phyloP scores from a whole-genome alignment of 2,113 vertebrate species.

The Bombycilla garrulus region DNA sequence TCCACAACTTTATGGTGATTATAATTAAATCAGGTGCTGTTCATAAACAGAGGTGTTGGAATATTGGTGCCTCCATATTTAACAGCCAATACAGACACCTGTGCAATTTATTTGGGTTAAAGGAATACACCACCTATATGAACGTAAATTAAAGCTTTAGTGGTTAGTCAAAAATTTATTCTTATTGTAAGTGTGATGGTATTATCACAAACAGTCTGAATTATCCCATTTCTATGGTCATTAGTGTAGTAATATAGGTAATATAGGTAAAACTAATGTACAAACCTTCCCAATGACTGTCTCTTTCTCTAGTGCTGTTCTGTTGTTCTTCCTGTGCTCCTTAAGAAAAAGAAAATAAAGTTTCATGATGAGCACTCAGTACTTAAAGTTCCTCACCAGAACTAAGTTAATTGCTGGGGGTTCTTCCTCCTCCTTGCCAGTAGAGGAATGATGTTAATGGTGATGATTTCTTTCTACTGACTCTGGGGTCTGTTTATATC shows the following conservation, averaged over 20 bases:
- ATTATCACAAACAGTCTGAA: neutral
- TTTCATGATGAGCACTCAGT: neutral
- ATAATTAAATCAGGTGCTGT: neutral
- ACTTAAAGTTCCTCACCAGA: neutral
- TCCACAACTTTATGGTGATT: neutral
- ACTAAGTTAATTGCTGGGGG: neutral
- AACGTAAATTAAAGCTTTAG: neutral
- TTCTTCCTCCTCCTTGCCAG: neutral
- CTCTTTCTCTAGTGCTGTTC: neutral
- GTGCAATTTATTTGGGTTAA: neutral
- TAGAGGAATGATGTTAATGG: neutral
- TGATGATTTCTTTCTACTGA: neutral
- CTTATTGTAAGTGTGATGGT: neutral
- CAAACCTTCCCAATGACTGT: neutral
- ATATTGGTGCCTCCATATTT: neutral
- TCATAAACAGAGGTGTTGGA: neutral
- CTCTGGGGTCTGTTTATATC: neutral
- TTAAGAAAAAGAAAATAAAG: neutral
- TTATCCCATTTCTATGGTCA: neutral
- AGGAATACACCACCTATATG: neutral
- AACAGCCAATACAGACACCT: neutral
- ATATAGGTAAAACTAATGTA: neutral
- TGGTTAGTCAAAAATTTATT: neutral
- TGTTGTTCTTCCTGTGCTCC: neutral
- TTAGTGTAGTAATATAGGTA: neutral